Percentiles rank a stretch among this genome's conserved stretches.
Evolutionary conservation across 2,113 vertebrate species (phyloP).

Genomic region (Elephantulus edwardii): DNA sequence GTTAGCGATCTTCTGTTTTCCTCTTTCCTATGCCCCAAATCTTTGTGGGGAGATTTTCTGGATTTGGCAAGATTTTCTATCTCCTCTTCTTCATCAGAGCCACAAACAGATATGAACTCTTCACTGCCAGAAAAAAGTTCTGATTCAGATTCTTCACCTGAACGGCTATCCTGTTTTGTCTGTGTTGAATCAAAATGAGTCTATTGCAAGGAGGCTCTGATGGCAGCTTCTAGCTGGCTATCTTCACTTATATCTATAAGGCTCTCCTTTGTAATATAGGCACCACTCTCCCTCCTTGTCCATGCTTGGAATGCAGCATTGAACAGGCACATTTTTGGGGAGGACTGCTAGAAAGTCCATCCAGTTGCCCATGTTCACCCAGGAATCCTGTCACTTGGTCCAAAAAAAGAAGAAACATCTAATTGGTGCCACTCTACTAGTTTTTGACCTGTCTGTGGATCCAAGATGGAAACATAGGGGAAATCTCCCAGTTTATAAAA

Average conservation of each 20-base stretch:
- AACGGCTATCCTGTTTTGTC: conserved; percentile 90
- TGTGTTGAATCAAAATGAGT: conserved; percentile 96
- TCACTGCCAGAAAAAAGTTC: conserved; percentile 98
- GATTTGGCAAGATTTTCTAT: conserved; percentile 85
- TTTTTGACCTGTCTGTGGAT: conserved; percentile 98
- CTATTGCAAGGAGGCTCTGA: conserved; percentile 96
- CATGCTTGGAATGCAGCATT: conserved; percentile 93
- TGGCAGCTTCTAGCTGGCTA: conserved; percentile 98
- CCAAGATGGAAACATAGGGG: conserved; percentile 98
- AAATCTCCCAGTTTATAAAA: conserved; percentile 99
- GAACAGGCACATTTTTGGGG: conserved; percentile 95
- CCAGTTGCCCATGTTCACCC: conserved; percentile 96
- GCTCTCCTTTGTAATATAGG: conserved; percentile 91
- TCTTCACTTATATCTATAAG: conserved; percentile 99
- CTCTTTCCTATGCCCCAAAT: conserved; percentile 94
- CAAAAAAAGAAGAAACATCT: conserved; percentile 96
- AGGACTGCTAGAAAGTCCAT: conserved; percentile 93
- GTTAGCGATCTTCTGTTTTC: conserved; percentile 92
- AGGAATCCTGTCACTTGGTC: conserved; percentile 97
- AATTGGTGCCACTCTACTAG: conserved; percentile 99
- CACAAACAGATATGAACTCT: conserved; percentile 96
- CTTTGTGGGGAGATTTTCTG: conserved; percentile 95
- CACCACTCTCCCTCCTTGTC: conserved; percentile 17
- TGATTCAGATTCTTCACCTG: conserved; percentile 95
- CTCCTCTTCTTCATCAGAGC: conserved; percentile 92